These are phyloP conservation scores for Anarsia innoxiella DNA, from an alignment of 2,888 invertebrate species.

Conservation along the genomic window DNA sequence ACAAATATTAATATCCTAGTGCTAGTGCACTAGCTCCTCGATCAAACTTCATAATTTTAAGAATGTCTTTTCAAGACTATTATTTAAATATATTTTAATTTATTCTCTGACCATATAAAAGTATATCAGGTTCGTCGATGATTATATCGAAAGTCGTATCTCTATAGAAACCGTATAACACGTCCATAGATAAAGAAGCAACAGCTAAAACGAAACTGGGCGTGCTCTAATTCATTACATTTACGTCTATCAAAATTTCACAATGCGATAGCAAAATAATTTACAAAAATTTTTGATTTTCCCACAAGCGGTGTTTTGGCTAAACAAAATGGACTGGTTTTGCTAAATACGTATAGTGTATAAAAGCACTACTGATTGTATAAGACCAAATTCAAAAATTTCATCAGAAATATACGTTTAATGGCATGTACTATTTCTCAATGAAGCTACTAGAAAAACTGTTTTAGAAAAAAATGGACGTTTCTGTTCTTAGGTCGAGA, in stretches of 20 bases:
- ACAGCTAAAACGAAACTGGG: constrained; percentile 46
- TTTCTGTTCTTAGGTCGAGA: constrained; percentile 72
- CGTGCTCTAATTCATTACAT: constrained; percentile 45
- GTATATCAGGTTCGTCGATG: constrained; percentile 36
- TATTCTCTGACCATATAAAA: constrained; percentile 46
- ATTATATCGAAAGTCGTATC: constrained; percentile 25
- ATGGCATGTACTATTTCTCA: constrained; percentile 59
- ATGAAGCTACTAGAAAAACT: constrained; percentile 69
- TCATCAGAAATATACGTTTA: constrained; percentile 69
- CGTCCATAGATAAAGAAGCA: constrained; percentile 52
- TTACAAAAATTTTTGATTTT: constrained; percentile 51
- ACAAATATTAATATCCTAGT: constrained; percentile 37
- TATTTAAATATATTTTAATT: constrained; percentile 43
- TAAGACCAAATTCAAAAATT: constrained; percentile 66
- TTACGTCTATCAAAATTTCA: constrained; percentile 43
- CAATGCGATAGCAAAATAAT: constrained; percentile 69
- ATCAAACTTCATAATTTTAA: constrained; percentile 38
- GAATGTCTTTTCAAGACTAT: constrained; percentile 56
- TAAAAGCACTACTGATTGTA: constrained; percentile 73
- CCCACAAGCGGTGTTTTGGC: constrained; percentile 68
- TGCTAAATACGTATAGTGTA: constrained; percentile 69
- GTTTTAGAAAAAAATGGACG: constrained; percentile 74
- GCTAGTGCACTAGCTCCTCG: constrained; percentile 41
- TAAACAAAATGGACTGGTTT: constrained; percentile 74
- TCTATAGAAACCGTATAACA: constrained; percentile 32